Conservation (phyloP, 2,113 vertebrate species). For the Camelus bactrianus region DNA sequence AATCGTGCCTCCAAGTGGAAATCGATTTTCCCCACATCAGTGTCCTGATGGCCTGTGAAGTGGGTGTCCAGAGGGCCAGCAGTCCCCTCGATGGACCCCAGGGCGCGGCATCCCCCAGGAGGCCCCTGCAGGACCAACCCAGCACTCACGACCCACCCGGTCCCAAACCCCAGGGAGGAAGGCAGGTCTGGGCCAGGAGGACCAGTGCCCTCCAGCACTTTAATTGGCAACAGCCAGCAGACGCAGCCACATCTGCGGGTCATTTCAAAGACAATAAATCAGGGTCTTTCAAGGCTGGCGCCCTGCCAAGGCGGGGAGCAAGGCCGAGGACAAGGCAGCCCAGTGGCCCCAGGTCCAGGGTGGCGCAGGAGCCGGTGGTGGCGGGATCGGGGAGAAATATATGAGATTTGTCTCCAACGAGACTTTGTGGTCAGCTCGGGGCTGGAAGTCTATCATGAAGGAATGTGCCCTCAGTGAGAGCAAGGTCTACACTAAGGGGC, state of each 20-base stretch:
- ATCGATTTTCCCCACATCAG: accelerated
- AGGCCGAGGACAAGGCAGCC: not conserved
- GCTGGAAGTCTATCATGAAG: accelerated
- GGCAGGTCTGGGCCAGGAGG: accelerated
- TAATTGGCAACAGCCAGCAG: slow-evolving; percentile 50
- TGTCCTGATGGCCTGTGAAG: accelerated
- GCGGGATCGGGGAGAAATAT: not conserved
- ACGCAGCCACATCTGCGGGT: not conserved
- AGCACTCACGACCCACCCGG: accelerated
- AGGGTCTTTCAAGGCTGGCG: not conserved
- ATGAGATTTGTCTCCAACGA: not conserved
- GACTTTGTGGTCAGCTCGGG: not conserved
- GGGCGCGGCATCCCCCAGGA: accelerated
- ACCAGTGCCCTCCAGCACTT: not conserved
- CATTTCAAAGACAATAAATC: slow-evolving; percentile 56
- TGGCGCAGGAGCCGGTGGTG: accelerated
- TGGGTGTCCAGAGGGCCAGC: accelerated
- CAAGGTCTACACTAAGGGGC: accelerated
- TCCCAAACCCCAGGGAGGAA: not conserved
- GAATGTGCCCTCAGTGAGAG: not conserved
- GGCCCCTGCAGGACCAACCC: accelerated
- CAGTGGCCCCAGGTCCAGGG: accelerated
- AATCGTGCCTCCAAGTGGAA: not conserved
- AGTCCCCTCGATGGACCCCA: accelerated
- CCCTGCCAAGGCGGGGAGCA: not conserved